These are phyloP conservation scores for Hedychridium roseum DNA, from an alignment of 2,888 invertebrate genomes.

Conservation along the genomic window DNA sequence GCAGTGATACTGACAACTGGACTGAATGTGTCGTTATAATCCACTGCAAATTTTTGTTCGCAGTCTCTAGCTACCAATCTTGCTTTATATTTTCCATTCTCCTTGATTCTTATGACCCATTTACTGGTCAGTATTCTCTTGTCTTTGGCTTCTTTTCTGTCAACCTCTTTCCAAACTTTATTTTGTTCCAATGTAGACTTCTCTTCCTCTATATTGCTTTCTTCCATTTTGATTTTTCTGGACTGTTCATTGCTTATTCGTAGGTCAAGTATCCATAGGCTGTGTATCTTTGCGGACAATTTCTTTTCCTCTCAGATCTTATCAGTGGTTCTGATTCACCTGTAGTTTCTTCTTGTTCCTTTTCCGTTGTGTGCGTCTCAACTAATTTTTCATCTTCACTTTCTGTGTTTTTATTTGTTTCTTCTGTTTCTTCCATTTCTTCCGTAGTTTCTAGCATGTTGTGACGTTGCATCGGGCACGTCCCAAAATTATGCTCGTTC, in stretches of 20 bases:
- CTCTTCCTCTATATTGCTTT: too few species aligned
- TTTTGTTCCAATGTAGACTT: constrained; percentile 29
- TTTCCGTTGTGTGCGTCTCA: not conserved
- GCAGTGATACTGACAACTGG: not conserved
- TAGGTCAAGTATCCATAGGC: too few species aligned
- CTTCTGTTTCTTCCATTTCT: not conserved
- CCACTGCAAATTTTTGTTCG: too few species aligned
- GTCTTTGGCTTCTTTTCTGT: constrained; percentile 13
- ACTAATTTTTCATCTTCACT: not conserved
- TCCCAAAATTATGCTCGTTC: too few species aligned
- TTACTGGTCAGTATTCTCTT: constrained; percentile 24
- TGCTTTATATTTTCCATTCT: constrained; percentile 14
- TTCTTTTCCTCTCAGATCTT: not conserved
- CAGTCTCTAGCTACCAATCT: not conserved
- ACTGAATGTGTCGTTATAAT: not conserved
- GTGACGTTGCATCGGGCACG: too few species aligned
- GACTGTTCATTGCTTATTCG: too few species aligned
- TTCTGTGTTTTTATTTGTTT: not conserved
- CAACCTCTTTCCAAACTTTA: constrained; percentile 27
- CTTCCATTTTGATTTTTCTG: too few species aligned
- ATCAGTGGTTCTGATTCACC: not conserved
- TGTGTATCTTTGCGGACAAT: not conserved
- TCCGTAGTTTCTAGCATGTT: not conserved
- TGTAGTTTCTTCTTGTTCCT: not conserved
- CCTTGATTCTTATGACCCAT: constrained; percentile 32